Evolutionary conservation across 2,113 vertebrate species (phyloP), one percentile per base, ranked within the genome.

Genomic region (Salvelinus alpinus): DNA sequence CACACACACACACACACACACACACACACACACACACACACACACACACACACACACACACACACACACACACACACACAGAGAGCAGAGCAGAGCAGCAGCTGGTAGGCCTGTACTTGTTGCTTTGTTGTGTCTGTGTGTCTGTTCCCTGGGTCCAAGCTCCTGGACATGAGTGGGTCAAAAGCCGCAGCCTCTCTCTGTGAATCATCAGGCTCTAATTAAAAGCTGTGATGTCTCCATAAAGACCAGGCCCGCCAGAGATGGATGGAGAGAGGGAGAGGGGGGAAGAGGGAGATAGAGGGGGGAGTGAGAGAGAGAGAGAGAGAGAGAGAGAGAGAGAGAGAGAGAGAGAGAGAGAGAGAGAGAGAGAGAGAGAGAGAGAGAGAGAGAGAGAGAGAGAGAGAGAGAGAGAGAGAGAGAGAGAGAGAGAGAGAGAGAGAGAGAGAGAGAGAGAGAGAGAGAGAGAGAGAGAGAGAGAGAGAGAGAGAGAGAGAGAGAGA

Each of bases 161-260:
- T 87, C 80, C 71, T 83, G 83, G 87, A 81, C 85, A 84, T 74
- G 89, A 90, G 88, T 83, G 81, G 91, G 90, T 91, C 89, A 85
- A 80, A 88, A 88, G 85, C 89, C 87, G 78, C 82, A 89, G 82
- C 80, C 85, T 91, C 80, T 71, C 75, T 71, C 75, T 86, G 72
- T 82, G 82, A 86, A 87, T 90, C 82, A 85, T 68, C 73, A 69
- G 72, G 76, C 85, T 83, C 82, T 91, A 90, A 93, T 91, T 91
- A 91, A 89, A 92, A 85, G 81, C 88, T 86, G 82, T 81, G 84
- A 90, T 91, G 88, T 89, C 85, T 93, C 87, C 79, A 79, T 89
- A 75, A 88, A 91, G 90, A 88, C 72, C 54, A 54, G 18, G 27
- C 83, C 79, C 31, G 3, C 67, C 25, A 86, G 78, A 72, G 80